Conservation (phyloP, 2,888 invertebrate species). For the Girardia tigrina region DNA sequence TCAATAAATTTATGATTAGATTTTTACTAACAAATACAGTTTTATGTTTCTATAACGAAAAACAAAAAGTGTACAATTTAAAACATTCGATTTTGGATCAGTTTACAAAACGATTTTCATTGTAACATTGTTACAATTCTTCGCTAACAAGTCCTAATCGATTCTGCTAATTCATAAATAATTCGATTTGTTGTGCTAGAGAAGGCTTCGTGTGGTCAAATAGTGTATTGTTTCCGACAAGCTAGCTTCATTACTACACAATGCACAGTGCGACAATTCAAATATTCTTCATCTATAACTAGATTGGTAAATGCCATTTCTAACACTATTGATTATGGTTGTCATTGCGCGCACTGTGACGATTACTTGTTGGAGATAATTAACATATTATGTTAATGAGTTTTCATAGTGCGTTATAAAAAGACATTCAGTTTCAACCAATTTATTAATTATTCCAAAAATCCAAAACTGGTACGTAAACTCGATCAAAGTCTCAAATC, state of each 20-base stretch:
- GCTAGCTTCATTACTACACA: neutral
- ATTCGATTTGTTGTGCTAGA: conserved; percentile 6
- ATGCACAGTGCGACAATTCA: neutral
- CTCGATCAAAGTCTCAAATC: no score
- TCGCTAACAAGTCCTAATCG: neutral
- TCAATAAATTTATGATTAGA: no score
- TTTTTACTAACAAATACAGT: no score
- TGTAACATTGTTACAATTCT: neutral
- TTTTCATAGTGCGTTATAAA: neutral
- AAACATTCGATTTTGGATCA: conserved; percentile 3
- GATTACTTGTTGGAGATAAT: conserved; percentile 18
- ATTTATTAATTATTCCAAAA: neutral
- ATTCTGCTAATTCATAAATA: conserved; percentile 23
- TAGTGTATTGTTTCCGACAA: neutral
- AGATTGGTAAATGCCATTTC: conserved; percentile 6
- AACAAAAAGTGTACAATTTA: no score
- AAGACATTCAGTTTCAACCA: neutral
- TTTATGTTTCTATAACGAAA: no score
- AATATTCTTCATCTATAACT: conserved; percentile 18
- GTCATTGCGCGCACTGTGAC: neutral
- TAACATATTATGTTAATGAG: conserved; percentile 18
- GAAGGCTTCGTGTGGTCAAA: neutral
- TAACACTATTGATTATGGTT: conserved; percentile 23
- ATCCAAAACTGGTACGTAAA: neutral
- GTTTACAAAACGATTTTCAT: neutral